phyloP scores from a whole-genome alignment of 2,113 vertebrate genomes.

The Theristicus caerulescens region DNA sequence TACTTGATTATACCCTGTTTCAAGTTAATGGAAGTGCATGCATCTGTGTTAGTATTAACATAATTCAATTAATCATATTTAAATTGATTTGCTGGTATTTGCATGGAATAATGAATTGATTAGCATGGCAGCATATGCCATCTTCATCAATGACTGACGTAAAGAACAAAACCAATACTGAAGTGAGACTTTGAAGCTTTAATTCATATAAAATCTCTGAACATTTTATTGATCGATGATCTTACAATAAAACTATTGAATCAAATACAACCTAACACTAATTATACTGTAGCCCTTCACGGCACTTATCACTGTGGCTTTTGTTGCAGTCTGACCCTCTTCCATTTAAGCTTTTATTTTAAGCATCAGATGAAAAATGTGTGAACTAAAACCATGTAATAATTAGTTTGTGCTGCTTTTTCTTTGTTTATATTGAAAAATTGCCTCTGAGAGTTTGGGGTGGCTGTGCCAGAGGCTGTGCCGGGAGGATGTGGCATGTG shows the following conservation, averaged over 20 bases:
- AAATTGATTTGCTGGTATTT: constrained; percentile 40
- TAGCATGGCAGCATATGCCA: background rate
- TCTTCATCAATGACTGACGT: background rate
- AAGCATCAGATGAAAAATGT: background rate
- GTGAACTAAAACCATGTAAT: background rate
- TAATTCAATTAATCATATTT: constrained; percentile 19
- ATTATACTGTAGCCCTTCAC: background rate
- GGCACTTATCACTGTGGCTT: background rate
- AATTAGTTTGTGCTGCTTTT: background rate
- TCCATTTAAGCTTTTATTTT: background rate
- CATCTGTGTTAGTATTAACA: background rate
- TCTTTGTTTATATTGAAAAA: background rate
- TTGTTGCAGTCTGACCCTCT: background rate
- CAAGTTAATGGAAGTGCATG: background rate
- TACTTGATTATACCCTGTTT: background rate
- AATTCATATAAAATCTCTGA: background rate
- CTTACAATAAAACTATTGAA: background rate
- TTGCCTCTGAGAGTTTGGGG: background rate
- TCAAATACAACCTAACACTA: background rate
- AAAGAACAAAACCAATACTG: constrained; percentile 8
- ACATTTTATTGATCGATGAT: background rate
- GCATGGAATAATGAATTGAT: constrained; percentile 1
- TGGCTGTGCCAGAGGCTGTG: background rate
- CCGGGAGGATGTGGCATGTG: background rate
- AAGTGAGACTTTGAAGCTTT: background rate